Evolutionary conservation across 2,797 vertebrate genomes (phyloP), one percentile per base, ranked within the genome.

Genomic region (Phrynocephalus forsythii): DNA sequence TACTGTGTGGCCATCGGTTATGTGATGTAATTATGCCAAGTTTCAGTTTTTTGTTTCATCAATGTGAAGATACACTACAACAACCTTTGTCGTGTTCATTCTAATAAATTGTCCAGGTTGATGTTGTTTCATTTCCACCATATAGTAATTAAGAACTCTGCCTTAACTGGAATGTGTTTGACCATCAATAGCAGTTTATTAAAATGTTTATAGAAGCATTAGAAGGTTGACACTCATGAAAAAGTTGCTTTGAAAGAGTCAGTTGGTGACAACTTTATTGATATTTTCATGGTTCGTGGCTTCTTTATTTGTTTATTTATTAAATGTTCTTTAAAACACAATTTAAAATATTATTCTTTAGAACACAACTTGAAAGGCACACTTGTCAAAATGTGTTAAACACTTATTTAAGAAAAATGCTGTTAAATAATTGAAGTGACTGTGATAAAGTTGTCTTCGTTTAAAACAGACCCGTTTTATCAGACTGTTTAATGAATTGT

Each of bases 401-500:
- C 97, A 96, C 95, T 96, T 95, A 96, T 96, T 95, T 97, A 95
- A 96, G 95, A 96, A 97, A 96, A 96, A 33, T 95, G 95, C 92
- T 95, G 91, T 95, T 97, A 96, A 97, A 97, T 97, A 97, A 97
- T 97, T 97, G 95, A 97, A 95, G 93, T 95, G 96, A 96, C 96
- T 97, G 96, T 97, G 97, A 97, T 97, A 96, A 97, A 97, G 96
- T 96, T 96, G 95, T 94, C 96, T 95, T 96, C 91, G 95, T 96
- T 97, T 96, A 97, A 84, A 97, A 97, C 94, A 97, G 95, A 96
- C 96, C 95, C 95, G 95, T 96, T 96, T 96, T 96, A 96, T 96
- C 95, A 95, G 93, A 97, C 96, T 96, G 93, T 97, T 97, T 97
- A 97, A 97, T 97, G 97, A 97, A 97, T 97, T 96, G 96, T 97